Conservation (phyloP, 2,888 invertebrate genomes). For the Acanthosoma haemorrhoidale region DNA sequence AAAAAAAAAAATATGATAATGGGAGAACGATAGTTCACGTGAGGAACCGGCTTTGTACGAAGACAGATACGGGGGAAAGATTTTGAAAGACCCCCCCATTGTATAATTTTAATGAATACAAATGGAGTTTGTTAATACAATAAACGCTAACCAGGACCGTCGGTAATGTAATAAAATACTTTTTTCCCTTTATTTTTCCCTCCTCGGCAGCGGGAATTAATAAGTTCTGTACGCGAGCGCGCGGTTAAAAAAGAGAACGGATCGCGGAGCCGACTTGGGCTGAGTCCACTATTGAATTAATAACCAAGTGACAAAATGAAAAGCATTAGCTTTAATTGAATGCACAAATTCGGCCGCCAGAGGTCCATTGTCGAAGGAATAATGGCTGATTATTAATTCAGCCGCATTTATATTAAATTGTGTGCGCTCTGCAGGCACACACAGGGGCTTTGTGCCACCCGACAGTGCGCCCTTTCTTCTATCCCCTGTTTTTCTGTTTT, state of each 20-base stretch:
- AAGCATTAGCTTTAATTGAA: conserved; percentile 29
- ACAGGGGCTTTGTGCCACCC: no score
- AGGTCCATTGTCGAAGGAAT: conserved; percentile 23
- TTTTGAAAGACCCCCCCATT: conserved; percentile 9
- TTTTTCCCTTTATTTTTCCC: neutral
- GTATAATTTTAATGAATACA: conserved; percentile 34
- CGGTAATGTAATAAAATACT: conserved; percentile 15
- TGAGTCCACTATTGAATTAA: conserved; percentile 4
- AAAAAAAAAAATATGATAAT: conserved; percentile 11
- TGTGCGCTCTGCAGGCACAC: neutral
- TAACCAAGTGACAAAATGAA: conserved; percentile 27
- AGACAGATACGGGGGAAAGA: neutral
- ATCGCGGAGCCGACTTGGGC: no score
- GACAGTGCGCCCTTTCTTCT: neutral
- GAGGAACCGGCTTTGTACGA: neutral
- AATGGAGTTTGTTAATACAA: conserved; percentile 32
- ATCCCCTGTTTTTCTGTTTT: neutral
- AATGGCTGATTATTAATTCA: conserved; percentile 31
- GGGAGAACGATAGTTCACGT: conserved; percentile 9
- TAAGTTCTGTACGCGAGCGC: neutral
- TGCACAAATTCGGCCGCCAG: conserved; percentile 24
- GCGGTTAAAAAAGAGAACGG: no score
- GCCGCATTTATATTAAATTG: conserved; percentile 32
- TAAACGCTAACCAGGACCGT: neutral
- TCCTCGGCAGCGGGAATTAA: neutral